These are phyloP conservation scores for Channa argus DNA, from an alignment of 2,113 vertebrate genomes.

Conservation along the genomic window DNA sequence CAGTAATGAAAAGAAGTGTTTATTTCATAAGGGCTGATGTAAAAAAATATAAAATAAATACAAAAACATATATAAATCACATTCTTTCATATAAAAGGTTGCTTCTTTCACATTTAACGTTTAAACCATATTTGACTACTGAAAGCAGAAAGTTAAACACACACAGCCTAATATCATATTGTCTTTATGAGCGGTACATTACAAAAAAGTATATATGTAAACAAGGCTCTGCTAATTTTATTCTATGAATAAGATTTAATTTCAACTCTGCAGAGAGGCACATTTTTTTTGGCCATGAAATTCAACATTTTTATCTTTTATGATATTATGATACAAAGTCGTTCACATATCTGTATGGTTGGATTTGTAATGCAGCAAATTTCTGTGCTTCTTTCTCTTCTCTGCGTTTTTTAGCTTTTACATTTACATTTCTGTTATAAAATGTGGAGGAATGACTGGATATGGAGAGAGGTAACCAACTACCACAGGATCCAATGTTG, in stretches of 20 bases:
- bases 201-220: not conserved
- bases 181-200: not conserved
- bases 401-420: not conserved
- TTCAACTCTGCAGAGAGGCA: not conserved
- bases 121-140: not conserved
- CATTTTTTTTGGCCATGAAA: not conserved
- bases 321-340: not conserved
- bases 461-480: not conserved
- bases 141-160: conserved; percentile 7
- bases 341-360: conserved; percentile 18
- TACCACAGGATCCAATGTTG: conserved; percentile 4
- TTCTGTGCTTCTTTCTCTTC: conserved; percentile 1
- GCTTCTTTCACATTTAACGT: not conserved
- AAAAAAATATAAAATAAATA: not conserved
- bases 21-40: conserved; percentile 6
- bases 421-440: not conserved
- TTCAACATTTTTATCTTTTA: not conserved
- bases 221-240: not conserved
- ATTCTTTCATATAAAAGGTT: not conserved
- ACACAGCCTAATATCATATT: not conserved
- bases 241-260: not conserved
- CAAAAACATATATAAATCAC: not conserved
- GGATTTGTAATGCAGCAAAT: conserved; percentile 16
- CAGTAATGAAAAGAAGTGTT: conserved; percentile 16
- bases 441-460: conserved; percentile 44